Evolutionary conservation across 2,888 invertebrate genomes (phyloP).

Genomic region (Parascotia fuliginaria): DNA sequence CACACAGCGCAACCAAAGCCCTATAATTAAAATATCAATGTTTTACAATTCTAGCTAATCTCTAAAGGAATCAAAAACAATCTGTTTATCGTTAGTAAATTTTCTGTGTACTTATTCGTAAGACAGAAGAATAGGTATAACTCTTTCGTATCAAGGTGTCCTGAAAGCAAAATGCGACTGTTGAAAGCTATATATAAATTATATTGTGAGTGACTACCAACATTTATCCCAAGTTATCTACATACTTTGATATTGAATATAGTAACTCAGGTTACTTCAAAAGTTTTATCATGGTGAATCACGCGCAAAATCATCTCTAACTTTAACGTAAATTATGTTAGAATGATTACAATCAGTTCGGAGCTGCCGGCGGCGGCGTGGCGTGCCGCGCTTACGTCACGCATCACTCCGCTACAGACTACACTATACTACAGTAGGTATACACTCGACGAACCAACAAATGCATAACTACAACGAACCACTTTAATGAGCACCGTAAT

Average conservation of each 20-base stretch:
- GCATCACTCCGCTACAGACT: constrained; percentile 34
- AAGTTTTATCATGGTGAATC: constrained; percentile 46
- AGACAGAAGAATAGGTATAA: too few species aligned
- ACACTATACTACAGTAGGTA: constrained; percentile 2
- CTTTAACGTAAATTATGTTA: constrained; percentile 64
- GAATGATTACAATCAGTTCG: constrained; percentile 66
- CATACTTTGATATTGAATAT: constrained; percentile 6
- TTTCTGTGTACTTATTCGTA: too few species aligned
- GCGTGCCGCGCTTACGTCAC: constrained; percentile 66
- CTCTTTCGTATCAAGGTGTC: too few species aligned
- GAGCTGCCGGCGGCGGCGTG: constrained; percentile 43
- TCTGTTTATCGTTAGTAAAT: too few species aligned
- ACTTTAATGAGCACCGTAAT: constrained; percentile 46
- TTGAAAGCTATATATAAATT: too few species aligned
- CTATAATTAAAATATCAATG: too few species aligned
- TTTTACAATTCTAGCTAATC: too few species aligned
- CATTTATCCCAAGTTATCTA: too few species aligned
- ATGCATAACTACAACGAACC: constrained; percentile 35
- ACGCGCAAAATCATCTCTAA: constrained; percentile 60
- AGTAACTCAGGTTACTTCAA: constrained; percentile 21
- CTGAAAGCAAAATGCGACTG: too few species aligned
- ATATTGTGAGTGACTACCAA: too few species aligned
- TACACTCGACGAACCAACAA: constrained; percentile 6
- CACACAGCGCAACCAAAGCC: too few species aligned
- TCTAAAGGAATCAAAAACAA: too few species aligned